These are phyloP conservation scores for Pristionchus entomophagus DNA, from an alignment of 2,888 invertebrate species.

Conservation along the genomic window DNA sequence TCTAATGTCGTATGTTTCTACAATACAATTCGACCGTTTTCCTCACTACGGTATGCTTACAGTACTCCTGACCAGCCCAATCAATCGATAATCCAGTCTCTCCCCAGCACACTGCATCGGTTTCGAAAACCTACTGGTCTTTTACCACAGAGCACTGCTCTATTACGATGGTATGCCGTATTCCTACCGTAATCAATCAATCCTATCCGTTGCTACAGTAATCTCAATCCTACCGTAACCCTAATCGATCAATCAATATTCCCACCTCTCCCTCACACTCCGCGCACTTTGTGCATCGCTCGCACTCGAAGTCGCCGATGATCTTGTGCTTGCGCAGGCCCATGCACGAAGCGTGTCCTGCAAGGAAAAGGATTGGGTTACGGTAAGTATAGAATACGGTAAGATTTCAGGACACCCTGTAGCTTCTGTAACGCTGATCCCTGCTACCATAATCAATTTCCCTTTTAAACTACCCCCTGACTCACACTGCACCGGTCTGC, in stretches of 20 bases:
- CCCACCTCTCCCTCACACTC: neutral
- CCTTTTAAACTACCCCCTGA: neutral
- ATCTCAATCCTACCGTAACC: neutral
- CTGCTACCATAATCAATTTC: too few species aligned
- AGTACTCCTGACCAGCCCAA: too few species aligned
- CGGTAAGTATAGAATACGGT: neutral
- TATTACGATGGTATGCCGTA: too few species aligned
- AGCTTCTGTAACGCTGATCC: neutral
- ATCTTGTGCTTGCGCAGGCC: conserved; percentile 37
- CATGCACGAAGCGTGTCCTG: conserved; percentile 40
- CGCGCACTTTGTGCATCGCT: neutral
- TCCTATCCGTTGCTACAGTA: neutral
- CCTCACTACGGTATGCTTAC: too few species aligned
- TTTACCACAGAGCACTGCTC: too few species aligned
- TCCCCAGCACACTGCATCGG: too few species aligned
- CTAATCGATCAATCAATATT: neutral
- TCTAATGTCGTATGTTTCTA: too few species aligned
- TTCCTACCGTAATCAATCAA: too few species aligned
- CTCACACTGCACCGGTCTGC: too few species aligned
- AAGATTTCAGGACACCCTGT: neutral
- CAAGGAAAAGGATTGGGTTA: neutral
- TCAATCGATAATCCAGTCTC: too few species aligned
- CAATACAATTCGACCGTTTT: too few species aligned
- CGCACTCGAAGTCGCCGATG: conserved; percentile 19
- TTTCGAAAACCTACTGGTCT: too few species aligned